Conservation (phyloP, 30 jellyfish, hydroid and myxozoan species). For the Mastigias papua region DNA sequence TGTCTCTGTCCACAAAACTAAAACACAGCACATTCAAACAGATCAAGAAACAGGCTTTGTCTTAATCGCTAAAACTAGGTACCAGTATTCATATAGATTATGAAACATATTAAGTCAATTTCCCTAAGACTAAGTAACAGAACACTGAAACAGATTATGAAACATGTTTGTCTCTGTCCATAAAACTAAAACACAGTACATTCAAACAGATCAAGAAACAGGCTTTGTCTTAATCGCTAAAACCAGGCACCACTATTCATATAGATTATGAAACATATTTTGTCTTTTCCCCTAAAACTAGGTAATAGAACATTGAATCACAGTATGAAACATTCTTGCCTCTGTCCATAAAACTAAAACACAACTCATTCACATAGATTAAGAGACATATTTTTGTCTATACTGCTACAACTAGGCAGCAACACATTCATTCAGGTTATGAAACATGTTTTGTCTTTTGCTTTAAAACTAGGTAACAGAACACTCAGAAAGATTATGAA, state of each 20-base stretch:
- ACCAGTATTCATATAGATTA: too few species aligned
- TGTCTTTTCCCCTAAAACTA: slow-evolving; percentile 39
- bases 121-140: slow-evolving; percentile 18
- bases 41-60: background rate
- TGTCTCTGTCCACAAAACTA: slow-evolving; percentile 18
- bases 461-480: slow-evolving; percentile 4
- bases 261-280: background rate
- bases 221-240: slow-evolving; percentile 21
- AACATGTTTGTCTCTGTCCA: background rate
- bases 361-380: too few species aligned
- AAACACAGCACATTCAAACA: background rate
- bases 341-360: too few species aligned
- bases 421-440: too few species aligned
- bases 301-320: background rate
- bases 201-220: too few species aligned
- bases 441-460: background rate
- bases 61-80: slow-evolving; percentile 32
- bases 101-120: background rate
- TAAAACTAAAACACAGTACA: too few species aligned
- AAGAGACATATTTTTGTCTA: background rate
- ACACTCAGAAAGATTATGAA: background rate
- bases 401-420: slow-evolving; percentile 14
- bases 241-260: background rate
- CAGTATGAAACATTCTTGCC: too few species aligned
- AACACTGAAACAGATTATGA: background rate